Percentiles rank a stretch among this genome's conserved stretches.
phyloP scores from a whole-genome alignment of 2,113 vertebrate genomes.

The Butorides virescens region DNA sequence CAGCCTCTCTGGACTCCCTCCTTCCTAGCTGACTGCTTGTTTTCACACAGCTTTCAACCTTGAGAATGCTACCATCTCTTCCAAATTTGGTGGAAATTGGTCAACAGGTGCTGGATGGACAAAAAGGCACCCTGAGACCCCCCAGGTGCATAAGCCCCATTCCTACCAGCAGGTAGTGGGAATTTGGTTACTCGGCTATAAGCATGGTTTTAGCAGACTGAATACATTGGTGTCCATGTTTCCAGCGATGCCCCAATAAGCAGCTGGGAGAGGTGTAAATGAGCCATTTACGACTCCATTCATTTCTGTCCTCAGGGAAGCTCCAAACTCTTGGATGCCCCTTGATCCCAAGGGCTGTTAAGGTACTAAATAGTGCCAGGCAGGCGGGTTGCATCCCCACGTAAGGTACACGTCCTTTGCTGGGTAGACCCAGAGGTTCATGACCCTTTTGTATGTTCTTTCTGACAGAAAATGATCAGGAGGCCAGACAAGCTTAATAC shows the following conservation, averaged over 20 bases:
- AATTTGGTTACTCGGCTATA: background rate
- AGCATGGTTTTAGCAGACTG: background rate
- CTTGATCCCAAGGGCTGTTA: background rate
- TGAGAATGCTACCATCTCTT: background rate
- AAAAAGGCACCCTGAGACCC: background rate
- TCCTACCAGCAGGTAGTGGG: background rate
- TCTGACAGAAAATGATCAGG: slow-evolving; percentile 4
- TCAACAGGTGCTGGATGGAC: background rate
- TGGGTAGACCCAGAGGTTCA: background rate
- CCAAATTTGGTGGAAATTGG: background rate
- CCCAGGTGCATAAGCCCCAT: background rate
- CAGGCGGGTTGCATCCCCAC: background rate
- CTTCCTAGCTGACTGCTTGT: background rate
- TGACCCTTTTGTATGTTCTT: background rate
- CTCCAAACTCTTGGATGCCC: background rate
- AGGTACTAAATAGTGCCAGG: background rate
- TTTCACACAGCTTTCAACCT: background rate
- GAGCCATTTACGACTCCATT: background rate
- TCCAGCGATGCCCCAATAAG: background rate
- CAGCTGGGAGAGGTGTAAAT: background rate
- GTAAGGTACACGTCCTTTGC: background rate
- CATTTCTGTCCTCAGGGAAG: background rate
- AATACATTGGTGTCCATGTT: fast-evolving
- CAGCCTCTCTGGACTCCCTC: background rate
- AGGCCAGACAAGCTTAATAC: background rate